Conservation (phyloP, 2,888 invertebrate species). For the Lordiphosa andalusiaca region DNA sequence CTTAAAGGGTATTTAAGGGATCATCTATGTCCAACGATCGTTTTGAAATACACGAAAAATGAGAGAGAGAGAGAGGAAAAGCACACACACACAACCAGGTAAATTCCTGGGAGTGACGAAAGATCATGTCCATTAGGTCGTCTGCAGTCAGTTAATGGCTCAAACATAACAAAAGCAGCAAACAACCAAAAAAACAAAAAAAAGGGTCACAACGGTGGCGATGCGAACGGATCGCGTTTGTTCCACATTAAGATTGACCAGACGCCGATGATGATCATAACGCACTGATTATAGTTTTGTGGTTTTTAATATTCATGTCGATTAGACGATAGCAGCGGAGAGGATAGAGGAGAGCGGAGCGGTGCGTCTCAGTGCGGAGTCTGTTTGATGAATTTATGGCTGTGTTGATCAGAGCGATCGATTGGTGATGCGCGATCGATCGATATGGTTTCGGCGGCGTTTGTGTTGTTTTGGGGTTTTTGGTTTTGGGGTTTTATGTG, state of each 20-base stretch:
- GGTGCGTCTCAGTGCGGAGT: conserved; percentile 6
- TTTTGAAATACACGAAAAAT: conserved; percentile 6
- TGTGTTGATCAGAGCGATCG: conserved; percentile 47
- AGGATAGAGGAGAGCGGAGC: too few relatives aligned
- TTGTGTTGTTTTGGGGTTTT: conserved; percentile 60
- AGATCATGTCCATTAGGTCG: conserved; percentile 73
- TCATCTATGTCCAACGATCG: conserved; percentile 32
- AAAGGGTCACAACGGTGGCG: conserved; percentile 52
- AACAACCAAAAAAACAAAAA: not conserved
- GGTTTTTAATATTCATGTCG: conserved; percentile 70
- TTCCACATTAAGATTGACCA: conserved; percentile 61
- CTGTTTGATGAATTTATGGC: conserved; percentile 72
- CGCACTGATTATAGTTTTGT: conserved; percentile 72
- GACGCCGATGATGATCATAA: conserved; percentile 52
- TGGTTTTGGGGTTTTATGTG: conserved; percentile 36
- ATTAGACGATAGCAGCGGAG: conserved; percentile 47
- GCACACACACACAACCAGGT: conserved; percentile 42
- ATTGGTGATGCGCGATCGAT: conserved; percentile 2
- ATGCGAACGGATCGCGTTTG: conserved; percentile 13
- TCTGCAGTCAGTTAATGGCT: conserved; percentile 70
- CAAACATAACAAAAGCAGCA: conserved; percentile 23
- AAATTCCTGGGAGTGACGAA: conserved; percentile 67
- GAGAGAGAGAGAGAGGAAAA: conserved; percentile 3
- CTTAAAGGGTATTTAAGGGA: conserved; percentile 72
- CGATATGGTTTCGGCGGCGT: conserved; percentile 48